Percentiles rank a stretch among this genome's conserved stretches.
These are phyloP conservation scores for Noturus placidus DNA, from an alignment of 2,113 vertebrate genomes.

Conservation along the genomic window DNA sequence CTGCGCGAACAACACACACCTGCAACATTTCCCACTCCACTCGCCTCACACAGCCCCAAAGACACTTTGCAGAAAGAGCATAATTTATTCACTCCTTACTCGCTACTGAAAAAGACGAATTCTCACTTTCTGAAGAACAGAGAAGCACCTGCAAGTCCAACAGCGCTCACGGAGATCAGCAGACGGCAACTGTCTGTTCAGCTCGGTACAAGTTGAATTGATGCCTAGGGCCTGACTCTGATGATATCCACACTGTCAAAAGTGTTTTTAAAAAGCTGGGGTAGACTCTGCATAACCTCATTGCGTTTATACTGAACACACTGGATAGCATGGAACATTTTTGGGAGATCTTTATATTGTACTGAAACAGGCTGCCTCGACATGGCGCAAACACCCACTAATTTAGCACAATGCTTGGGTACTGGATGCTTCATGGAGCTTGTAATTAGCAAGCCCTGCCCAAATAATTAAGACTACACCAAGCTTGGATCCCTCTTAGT, in stretches of 20 bases:
- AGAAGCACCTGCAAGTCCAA: conserved; percentile 54
- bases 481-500: background rate
- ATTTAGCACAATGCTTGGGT: conserved; percentile 2
- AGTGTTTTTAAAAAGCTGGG: conserved; percentile 34
- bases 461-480: background rate
- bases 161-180: background rate
- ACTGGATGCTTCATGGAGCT: conserved; percentile 25
- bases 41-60: conserved; percentile 19
- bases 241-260: conserved; percentile 36
- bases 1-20: conserved; percentile 62
- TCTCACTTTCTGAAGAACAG: conserved; percentile 63
- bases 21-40: conserved; percentile 64
- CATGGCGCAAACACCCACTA: conserved; percentile 6
- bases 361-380: background rate
- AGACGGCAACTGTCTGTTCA: background rate
- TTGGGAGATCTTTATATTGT: background rate
- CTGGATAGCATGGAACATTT: background rate
- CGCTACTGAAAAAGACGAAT: conserved; percentile 28
- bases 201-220: background rate
- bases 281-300: conserved; percentile 56
- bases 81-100: background rate
- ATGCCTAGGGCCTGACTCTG: background rate
- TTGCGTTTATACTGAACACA: conserved; percentile 57
- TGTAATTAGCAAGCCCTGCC: conserved; percentile 14
- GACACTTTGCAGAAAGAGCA: background rate